Base-by-base conservation (phyloP, 2,888 invertebrate species). In the Cerastis leucographa region DNA sequence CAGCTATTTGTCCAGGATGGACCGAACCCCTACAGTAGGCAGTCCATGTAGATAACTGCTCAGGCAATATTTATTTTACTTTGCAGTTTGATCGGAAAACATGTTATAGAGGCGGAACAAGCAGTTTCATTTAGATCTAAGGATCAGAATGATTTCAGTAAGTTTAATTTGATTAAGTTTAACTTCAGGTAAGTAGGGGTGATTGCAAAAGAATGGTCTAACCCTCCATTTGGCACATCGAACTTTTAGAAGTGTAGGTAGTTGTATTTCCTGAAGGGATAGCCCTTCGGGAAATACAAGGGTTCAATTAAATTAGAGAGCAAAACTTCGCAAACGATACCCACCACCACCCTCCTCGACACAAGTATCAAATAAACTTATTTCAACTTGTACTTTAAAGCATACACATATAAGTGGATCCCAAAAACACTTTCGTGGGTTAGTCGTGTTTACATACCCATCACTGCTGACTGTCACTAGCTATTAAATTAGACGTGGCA, bases 51-150 rank as follows among this genome's bases (percentile, higher is more conserved):
- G 19, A 35, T 22, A 14, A 42, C 14, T 42, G 44, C n/a, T 42
- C 12, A 64, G n/a, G 64, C 9, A 79, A 22, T 35, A 51, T 61
- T 46, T 44, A 14, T 29, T 46, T 81, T 80, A 59, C 69, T 69
- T 93, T 94, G 65, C 91, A 97, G 97, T 81, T 95, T 97, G 74
- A 95, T 97, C 73, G 97, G 96, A n/a, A 97, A 97, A 89, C 96
- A 97, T 87, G 97, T 98, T 17, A 91, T 97, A 76, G 96, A 96
- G 88, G 92, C 92, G 5, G 96, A 96, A 83, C 94, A 95, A 93
- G 94, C 90, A 83, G 93, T 89, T 92, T 83, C 92, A 49, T 85
- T 83, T 19, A 89, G 76, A 76, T 68, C 78, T 19, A 87, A 89
- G 94, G 89, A 87, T 14, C 11, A 35, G 29, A 81, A 87, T 22